Conservation (phyloP, 1,140 invertebrate genomes). For the Cyrtorhinus lividipennis region DNA sequence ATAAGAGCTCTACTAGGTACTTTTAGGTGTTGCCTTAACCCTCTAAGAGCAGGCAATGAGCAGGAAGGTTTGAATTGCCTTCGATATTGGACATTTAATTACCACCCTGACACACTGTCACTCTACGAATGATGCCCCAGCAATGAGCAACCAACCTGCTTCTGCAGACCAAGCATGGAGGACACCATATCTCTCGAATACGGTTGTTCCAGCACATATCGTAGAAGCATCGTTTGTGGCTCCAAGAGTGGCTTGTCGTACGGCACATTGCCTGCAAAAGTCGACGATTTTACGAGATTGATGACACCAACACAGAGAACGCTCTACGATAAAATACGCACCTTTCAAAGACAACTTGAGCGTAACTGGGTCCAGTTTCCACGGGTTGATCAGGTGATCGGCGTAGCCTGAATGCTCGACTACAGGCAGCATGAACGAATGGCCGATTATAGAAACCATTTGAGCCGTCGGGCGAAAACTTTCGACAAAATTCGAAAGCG, state of each 20-base stretch:
- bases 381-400: slow-evolving; percentile 75
- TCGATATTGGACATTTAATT: neutral
- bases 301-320: neutral
- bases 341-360: slow-evolving; percentile 72
- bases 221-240: slow-evolving; percentile 71
- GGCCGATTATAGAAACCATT: slow-evolving; percentile 86
- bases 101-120: too few species aligned
- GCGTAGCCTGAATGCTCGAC: slow-evolving; percentile 84
- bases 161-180: slow-evolving; percentile 83
- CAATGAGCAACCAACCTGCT: slow-evolving; percentile 53
- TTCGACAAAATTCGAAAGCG: slow-evolving; percentile 78
- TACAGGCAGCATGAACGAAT: slow-evolving; percentile 79
- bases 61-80: neutral
- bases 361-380: slow-evolving; percentile 75
- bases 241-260: slow-evolving; percentile 79
- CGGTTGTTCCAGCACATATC: slow-evolving; percentile 86
- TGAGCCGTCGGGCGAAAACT: slow-evolving; percentile 83
- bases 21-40: too few species aligned
- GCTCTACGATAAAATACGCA: neutral
- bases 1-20: too few species aligned
- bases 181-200: slow-evolving; percentile 94
- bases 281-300: neutral
- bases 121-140: neutral
- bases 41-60: neutral
- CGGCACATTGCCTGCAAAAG: slow-evolving; percentile 58